Conservation (phyloP, 2,113 vertebrate genomes). For the Lampris megalopsis region DNA sequence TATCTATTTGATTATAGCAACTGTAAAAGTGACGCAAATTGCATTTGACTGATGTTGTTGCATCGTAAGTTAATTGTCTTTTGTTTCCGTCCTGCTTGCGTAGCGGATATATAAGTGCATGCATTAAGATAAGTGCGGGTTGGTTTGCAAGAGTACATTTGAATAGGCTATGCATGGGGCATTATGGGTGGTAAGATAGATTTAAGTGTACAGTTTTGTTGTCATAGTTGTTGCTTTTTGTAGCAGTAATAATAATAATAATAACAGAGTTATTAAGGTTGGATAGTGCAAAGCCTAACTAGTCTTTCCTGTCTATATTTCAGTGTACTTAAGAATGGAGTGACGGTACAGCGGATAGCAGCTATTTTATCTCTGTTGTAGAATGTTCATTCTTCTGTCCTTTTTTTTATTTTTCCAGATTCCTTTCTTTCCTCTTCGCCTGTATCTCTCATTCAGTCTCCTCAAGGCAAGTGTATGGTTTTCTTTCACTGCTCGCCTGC, state of each 20-base stretch:
- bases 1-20: constrained; percentile 2
- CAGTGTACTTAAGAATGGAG: constrained; percentile 22
- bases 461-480: constrained; percentile 94
- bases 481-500: constrained; percentile 84
- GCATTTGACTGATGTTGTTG: constrained; percentile 3
- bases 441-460: constrained; percentile 95
- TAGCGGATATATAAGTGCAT: constrained; percentile 63
- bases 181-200: background rate
- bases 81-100: constrained; percentile 21
- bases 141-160: constrained; percentile 4
- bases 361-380: constrained; percentile 55
- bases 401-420: constrained; percentile 92
- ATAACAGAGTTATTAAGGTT: constrained; percentile 54
- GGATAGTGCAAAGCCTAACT: constrained; percentile 26
- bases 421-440: constrained; percentile 94
- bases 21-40: background rate
- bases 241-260: background rate
- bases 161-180: constrained; percentile 32
- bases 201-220: background rate
- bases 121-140: constrained; percentile 31
- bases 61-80: constrained; percentile 1
- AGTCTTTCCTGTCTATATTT: constrained; percentile 24
- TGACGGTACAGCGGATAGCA: constrained; percentile 36
- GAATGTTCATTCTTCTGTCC: constrained; percentile 85
- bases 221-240: constrained; percentile 11